Evolutionary conservation across 2,113 vertebrate genomes (phyloP).

Genomic region (Pseudopodoces humilis): DNA sequence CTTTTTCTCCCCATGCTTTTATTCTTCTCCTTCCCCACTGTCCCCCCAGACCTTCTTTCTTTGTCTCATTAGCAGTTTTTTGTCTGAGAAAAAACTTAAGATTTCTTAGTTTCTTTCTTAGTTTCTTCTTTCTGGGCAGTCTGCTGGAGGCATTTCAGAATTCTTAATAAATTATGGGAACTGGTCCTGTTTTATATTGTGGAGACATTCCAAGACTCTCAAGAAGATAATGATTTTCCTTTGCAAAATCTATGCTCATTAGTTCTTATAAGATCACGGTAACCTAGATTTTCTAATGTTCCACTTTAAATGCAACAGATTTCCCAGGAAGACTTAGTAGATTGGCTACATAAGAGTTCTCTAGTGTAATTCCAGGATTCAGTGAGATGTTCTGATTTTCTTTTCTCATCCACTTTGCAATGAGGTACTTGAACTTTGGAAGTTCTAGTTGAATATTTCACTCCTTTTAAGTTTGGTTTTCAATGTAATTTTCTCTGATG

Average conservation of each 20-base stretch:
- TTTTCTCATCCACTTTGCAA: background rate
- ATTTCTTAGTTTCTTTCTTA: background rate
- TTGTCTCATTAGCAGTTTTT: background rate
- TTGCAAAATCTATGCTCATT: background rate
- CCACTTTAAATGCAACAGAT: background rate
- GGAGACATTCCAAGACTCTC: background rate
- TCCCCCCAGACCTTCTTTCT: background rate
- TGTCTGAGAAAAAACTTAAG: background rate
- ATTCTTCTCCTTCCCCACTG: rapidly evolving
- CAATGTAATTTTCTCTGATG: background rate
- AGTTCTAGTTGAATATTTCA: background rate
- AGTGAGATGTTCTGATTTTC: background rate
- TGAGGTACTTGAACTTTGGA: background rate
- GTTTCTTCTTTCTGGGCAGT: background rate
- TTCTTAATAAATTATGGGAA: background rate
- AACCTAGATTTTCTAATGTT: background rate
- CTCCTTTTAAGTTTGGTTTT: background rate
- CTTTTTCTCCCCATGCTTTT: background rate
- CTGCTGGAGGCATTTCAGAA: background rate
- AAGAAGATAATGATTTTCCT: background rate
- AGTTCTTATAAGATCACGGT: background rate
- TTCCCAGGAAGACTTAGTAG: background rate
- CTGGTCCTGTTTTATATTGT: background rate
- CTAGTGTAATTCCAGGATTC: background rate
- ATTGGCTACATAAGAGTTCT: background rate